Conservation (phyloP, 2,113 vertebrate species). For the Chinchilla lanigera region DNA sequence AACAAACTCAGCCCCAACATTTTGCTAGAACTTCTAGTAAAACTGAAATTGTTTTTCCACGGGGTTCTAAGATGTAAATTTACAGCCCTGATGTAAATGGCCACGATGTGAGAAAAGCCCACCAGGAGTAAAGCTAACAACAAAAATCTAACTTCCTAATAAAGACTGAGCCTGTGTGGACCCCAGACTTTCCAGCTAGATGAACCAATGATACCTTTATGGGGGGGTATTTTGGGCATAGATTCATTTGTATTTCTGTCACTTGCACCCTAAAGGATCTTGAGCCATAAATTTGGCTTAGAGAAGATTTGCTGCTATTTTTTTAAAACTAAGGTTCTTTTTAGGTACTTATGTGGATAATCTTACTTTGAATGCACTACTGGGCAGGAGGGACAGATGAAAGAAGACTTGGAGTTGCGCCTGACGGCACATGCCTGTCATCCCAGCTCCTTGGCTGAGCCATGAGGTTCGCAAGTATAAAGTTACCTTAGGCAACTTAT, state of each 20-base stretch:
- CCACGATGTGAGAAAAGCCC: neutral
- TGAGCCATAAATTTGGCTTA: slow-evolving; percentile 15
- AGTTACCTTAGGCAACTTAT: neutral
- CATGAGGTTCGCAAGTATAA: neutral
- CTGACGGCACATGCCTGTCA: neutral
- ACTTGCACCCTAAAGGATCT: neutral
- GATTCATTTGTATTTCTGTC: slow-evolving; percentile 8
- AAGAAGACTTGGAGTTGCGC: neutral
- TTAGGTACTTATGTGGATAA: neutral
- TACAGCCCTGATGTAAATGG: neutral
- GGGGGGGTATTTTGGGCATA: neutral
- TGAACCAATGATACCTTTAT: neutral
- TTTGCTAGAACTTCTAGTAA: neutral
- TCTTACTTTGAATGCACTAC: neutral
- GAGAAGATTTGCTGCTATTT: neutral
- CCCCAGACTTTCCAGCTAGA: neutral
- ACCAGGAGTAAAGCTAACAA: neutral
- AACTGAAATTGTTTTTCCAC: neutral
- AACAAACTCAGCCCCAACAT: neutral
- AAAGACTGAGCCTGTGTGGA: neutral
- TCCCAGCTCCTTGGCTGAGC: neutral
- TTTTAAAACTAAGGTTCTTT: neutral
- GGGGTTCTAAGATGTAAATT: neutral
- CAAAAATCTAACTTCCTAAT: neutral
- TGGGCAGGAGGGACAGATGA: neutral